These are phyloP conservation scores for Linhomoeus sp. DNA, from an alignment of 2,888 invertebrate species.

Conservation along the genomic window DNA sequence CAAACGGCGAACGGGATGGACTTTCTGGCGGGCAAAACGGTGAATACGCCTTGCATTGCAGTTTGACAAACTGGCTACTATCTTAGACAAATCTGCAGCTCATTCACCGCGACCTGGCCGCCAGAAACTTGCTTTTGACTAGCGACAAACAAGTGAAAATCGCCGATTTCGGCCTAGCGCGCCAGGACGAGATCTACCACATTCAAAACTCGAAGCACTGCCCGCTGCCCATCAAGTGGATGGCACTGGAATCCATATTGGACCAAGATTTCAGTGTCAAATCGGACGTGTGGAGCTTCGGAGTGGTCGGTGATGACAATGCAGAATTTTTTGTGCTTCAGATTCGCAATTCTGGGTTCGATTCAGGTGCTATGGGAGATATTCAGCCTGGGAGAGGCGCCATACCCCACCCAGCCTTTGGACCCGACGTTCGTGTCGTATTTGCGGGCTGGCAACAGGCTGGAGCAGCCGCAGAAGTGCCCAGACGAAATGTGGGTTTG, in stretches of 20 bases:
- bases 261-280: constrained; percentile 6
- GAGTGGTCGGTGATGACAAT: background rate
- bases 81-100: constrained; percentile 42
- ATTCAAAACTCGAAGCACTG: constrained; percentile 4
- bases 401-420: constrained; percentile 73
- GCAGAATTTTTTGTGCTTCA: background rate
- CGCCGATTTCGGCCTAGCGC: constrained; percentile 84
- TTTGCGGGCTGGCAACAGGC: constrained; percentile 67
- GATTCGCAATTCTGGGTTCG: too few relatives aligned
- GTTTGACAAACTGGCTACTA: background rate
- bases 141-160: constrained; percentile 83
- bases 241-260: constrained; percentile 6
- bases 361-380: constrained; percentile 62
- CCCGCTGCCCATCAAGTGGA: constrained; percentile 8
- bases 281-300: constrained; percentile 4
- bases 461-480: constrained; percentile 83
- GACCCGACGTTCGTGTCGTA: constrained; percentile 65
- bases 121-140: constrained; percentile 78
- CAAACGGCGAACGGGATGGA: constrained; percentile 6
- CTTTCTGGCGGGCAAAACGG: constrained; percentile 3
- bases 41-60: background rate
- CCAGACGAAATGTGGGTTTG: constrained; percentile 60
- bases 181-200: constrained; percentile 45
- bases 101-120: constrained; percentile 84
- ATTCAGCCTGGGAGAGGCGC: constrained; percentile 84